Evolutionary conservation across 2,888 invertebrate species (phyloP), one percentile per base, ranked within the genome.

Genomic region (Scelioninae gen. 2): DNA sequence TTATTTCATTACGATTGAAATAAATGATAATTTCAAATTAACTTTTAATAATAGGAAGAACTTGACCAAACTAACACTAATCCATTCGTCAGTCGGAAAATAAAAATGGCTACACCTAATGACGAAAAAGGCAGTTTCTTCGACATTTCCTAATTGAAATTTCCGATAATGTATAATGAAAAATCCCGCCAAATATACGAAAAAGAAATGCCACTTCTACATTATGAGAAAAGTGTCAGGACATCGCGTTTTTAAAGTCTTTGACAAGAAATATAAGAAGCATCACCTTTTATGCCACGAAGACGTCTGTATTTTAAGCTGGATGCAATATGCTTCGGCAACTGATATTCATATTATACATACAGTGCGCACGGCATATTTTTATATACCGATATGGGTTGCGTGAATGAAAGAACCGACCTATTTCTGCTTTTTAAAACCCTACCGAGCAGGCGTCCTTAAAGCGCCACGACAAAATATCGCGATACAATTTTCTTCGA

Each of bases 281-380:
- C 28, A 46, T 37, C 48, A 52, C 60, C 50, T 61, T 68, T 61
- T 61, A 69, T 61, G 11, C 43, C 19, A 46, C 46, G 45, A 61
- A 53, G 53, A 61, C 53, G 45, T 52, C 67, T 67, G 37, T 61
- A 69, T 61, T 61, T 60, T 69, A 69, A 69, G 61, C 69, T 41
- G 61, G 46, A 61, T 69, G 69, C 61, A 61, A 69, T 61, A 55
- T 61, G 69, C 61, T 61, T 69, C 55, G 55, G 33, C 48, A 39
- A 53, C 53, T 69, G 69, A 69, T 69, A 68, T 68, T 52, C 68
- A 50, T 35, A 68, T 68, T 52, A 68, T 52, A 63, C 37, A 41
- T 53, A 45, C 37, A 63, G 63, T 18, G 53, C 33, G 43, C n/a
- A 15, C 13, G 4, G 39, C 13, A 28, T 53, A 69, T 69, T 69